phyloP scores from a whole-genome alignment of 64 coral and sea anemone genomes.

The Stichodactyla mertensii region DNA sequence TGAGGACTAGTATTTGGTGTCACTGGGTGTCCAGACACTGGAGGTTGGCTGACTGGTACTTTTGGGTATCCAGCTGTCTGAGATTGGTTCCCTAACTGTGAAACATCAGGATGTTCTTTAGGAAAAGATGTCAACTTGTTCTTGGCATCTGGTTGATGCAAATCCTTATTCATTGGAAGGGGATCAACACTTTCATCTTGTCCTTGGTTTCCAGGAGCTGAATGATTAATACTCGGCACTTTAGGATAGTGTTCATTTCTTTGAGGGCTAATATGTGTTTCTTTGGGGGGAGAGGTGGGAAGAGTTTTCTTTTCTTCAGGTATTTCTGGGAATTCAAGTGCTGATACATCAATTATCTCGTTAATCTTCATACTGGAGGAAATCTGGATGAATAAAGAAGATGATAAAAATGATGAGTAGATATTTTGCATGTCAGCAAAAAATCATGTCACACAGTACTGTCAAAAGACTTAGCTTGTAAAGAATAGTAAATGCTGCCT shows the following conservation, averaged over 20 bases:
- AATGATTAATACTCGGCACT: neutral
- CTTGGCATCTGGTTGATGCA: neutral
- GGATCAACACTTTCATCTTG: neutral
- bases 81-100: neutral
- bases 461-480: too few relatives aligned
- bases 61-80: neutral
- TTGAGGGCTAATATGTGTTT: neutral
- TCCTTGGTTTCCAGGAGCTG: neutral
- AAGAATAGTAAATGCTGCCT: too few relatives aligned
- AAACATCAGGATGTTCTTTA: neutral
- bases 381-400: neutral
- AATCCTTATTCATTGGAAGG: neutral
- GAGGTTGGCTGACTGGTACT: neutral
- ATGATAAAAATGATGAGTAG: neutral
- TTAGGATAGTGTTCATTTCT: neutral
- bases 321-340: conserved; percentile 47
- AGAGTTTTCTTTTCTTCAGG: conserved; percentile 28
- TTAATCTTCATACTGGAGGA: neutral
- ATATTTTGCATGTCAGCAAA: neutral
- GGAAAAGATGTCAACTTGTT: neutral
- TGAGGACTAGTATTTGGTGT: neutral
- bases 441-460: neutral
- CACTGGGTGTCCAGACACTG: neutral
- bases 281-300: neutral
- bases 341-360: neutral